These are phyloP conservation scores for Aurelia coerulea DNA, from an alignment of 30 jellyfish, hydroid and myxozoan genomes.

Conservation along the genomic window DNA sequence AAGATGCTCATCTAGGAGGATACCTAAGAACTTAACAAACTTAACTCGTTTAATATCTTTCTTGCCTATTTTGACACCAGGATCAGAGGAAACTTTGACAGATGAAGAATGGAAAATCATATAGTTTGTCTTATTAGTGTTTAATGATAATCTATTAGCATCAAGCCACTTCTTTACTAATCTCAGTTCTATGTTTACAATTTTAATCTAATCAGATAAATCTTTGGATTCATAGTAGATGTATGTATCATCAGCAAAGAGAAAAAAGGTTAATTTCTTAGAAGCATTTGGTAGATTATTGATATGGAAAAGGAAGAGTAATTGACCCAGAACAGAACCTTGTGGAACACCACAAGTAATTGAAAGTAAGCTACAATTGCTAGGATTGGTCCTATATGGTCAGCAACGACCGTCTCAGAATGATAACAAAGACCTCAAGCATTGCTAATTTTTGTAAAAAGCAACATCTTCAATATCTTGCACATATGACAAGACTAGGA, in stretches of 20 bases:
- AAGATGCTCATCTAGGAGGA: constrained; percentile 57
- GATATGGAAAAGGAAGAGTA: constrained; percentile 59
- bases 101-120: constrained; percentile 45
- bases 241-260: constrained; percentile 68
- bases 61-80: not conserved
- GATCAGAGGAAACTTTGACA: constrained; percentile 16
- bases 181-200: not conserved
- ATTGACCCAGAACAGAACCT: constrained; percentile 54
- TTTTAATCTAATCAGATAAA: constrained; percentile 5
- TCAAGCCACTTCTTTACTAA: too few species aligned
- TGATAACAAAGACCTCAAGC: too few species aligned
- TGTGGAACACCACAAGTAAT: constrained; percentile 24
- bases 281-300: constrained; percentile 62
- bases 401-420: too few species aligned
- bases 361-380: too few species aligned
- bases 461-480: too few species aligned
- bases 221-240: constrained; percentile 44
- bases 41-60: too few species aligned
- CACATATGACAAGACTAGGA: too few species aligned
- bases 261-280: constrained; percentile 44
- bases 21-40: constrained; percentile 10
- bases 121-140: constrained; percentile 30
- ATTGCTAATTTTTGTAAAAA: too few species aligned
- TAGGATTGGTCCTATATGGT: too few species aligned
- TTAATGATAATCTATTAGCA: not conserved